Evolutionary conservation across 2,888 invertebrate species (phyloP).

Genomic region (Quadroppia sp.): DNA sequence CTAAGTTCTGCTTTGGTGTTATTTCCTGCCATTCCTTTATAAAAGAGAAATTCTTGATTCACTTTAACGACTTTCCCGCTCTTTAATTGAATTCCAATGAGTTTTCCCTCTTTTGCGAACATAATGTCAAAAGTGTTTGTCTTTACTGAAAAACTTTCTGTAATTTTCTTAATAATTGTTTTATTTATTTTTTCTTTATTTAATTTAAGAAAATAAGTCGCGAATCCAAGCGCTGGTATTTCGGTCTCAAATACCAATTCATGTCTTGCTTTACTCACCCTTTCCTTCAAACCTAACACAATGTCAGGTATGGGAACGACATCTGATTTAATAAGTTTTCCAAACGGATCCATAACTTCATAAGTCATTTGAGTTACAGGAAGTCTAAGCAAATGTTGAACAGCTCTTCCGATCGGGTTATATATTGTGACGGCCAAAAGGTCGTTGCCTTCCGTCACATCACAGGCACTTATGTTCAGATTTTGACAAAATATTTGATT

Average conservation of each 20-base stretch:
- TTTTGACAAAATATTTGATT: slow-evolving; percentile 30
- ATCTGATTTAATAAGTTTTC: slow-evolving; percentile 42
- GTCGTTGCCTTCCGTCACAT: not conserved
- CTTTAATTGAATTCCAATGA: slow-evolving; percentile 56
- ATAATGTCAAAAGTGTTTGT: slow-evolving; percentile 52
- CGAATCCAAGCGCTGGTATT: slow-evolving; percentile 59
- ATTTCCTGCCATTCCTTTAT: slow-evolving; percentile 53
- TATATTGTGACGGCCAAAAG: slow-evolving; percentile 32
- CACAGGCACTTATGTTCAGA: slow-evolving; percentile 38
- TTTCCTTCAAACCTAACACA: slow-evolving; percentile 61
- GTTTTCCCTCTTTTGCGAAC: slow-evolving; percentile 60
- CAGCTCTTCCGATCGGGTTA: slow-evolving; percentile 57
- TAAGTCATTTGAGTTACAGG: slow-evolving; percentile 53
- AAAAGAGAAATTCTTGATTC: slow-evolving; percentile 68
- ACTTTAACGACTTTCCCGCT: slow-evolving; percentile 51
- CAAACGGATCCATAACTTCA: slow-evolving; percentile 48
- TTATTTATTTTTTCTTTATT: not conserved
- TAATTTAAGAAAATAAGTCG: slow-evolving; percentile 51
- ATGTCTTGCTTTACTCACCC: slow-evolving; percentile 61
- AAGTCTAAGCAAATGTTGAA: slow-evolving; percentile 57
- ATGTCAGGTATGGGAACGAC: slow-evolving; percentile 61
- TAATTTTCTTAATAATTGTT: slow-evolving; percentile 17
- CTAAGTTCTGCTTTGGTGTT: slow-evolving; percentile 60
- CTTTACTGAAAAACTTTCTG: not conserved
- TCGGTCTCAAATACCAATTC: slow-evolving; percentile 69